phyloP scores from a whole-genome alignment of 1,140 invertebrate species.

The Procambarus virginalis region DNA sequence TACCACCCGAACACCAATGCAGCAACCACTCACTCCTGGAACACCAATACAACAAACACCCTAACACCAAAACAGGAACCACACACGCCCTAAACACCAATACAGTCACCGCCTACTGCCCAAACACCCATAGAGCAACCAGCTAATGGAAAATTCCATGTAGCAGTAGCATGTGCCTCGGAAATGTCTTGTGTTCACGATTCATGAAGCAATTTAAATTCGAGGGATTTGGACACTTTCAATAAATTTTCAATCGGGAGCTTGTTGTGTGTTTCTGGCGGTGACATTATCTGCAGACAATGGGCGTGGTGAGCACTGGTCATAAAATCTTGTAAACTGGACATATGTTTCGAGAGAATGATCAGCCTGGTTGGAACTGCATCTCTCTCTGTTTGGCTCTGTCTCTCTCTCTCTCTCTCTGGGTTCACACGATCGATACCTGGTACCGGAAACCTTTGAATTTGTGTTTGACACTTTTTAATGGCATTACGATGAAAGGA shows the following conservation, averaged over 20 bases:
- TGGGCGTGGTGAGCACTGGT: not conserved
- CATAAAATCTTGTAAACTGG: conserved; percentile 29
- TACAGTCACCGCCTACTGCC: not conserved
- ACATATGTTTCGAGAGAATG: not conserved
- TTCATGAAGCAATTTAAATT: conserved; percentile 49
- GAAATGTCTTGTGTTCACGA: conserved; percentile 41
- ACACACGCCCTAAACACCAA: not conserved
- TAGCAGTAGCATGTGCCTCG: conserved; percentile 23
- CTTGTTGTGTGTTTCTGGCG: conserved; percentile 6
- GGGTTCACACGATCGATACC: not conserved
- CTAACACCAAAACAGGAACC: too few relatives aligned
- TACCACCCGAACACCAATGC: not conserved
- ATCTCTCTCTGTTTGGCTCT: too few relatives aligned
- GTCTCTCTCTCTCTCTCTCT: too few relatives aligned
- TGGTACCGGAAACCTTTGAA: conserved; percentile 6
- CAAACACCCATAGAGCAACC: not conserved
- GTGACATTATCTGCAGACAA: conserved; percentile 34
- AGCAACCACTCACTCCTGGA: not conserved
- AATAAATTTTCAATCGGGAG: conserved; percentile 37
- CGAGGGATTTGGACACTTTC: conserved; percentile 16
- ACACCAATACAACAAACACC: too few relatives aligned
- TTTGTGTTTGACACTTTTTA: not conserved
- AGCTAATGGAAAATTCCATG: not conserved
- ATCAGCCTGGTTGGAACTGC: too few relatives aligned
- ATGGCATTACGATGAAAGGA: conserved; percentile 15